A percentile compares a stretch with the other conserved stretches of the same genome.
Conservation (phyloP, 2,888 invertebrate species). For the Trissolcus japonicus region DNA sequence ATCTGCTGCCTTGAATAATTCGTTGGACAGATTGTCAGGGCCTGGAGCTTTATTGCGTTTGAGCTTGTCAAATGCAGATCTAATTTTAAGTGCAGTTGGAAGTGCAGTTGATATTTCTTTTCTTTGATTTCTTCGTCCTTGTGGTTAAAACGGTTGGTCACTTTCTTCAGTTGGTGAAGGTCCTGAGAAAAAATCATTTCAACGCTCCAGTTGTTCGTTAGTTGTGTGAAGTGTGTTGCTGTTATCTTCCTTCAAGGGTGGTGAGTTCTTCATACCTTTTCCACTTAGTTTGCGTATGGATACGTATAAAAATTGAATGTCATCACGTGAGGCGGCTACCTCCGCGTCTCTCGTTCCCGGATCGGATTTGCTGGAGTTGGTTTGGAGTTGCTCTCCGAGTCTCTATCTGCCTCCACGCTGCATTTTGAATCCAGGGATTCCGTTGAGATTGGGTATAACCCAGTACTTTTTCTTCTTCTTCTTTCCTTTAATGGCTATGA, state of each 20-base stretch:
- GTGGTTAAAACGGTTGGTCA: background rate
- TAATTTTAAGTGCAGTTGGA: conserved; percentile 3
- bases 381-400: conserved; percentile 10
- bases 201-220: background rate
- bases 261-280: background rate
- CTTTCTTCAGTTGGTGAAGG: background rate
- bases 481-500: too few relatives aligned
- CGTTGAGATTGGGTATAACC: conserved; percentile 24
- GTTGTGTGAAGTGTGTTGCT: background rate
- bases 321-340: too few relatives aligned
- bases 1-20: conserved; percentile 7
- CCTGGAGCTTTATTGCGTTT: conserved; percentile 14
- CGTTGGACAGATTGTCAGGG: conserved; percentile 5
- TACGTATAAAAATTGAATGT: too few relatives aligned
- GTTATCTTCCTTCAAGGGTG: background rate
- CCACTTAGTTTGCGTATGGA: too few relatives aligned
- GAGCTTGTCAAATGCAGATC: conserved; percentile 7
- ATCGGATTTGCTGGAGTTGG: conserved; percentile 2
- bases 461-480: too few relatives aligned
- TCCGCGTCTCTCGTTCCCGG: conserved; percentile 12
- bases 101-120: background rate
- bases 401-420: conserved; percentile 25
- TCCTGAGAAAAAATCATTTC: background rate
- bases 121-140: conserved; percentile 1
- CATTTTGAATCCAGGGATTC: conserved; percentile 36